A percentile compares a stretch with the other conserved stretches of the same genome.
These are phyloP conservation scores for Sylvietta virens DNA, from an alignment of 2,113 vertebrate genomes.

Conservation along the genomic window DNA sequence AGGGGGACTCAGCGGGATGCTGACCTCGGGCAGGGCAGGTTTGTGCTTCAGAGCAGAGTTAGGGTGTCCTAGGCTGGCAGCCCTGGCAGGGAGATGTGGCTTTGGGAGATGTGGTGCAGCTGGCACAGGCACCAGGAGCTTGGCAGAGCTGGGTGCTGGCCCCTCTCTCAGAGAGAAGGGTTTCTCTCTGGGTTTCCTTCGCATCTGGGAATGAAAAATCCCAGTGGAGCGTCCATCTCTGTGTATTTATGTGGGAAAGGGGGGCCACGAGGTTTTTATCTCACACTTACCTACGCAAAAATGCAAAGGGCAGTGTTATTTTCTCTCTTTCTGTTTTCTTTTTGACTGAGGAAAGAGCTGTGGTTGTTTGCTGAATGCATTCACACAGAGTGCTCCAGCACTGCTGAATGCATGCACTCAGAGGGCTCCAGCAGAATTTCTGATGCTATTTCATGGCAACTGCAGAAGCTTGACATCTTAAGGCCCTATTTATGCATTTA, in stretches of 20 bases:
- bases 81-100: background rate
- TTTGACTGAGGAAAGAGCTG: background rate
- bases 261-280: background rate
- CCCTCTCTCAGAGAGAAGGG: background rate
- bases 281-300: background rate
- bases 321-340: background rate
- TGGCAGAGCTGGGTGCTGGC: background rate
- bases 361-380: background rate
- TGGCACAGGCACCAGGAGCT: background rate
- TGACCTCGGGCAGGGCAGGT: fast-evolving
- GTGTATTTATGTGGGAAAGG: background rate
- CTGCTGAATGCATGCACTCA: background rate
- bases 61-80: background rate
- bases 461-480: background rate
- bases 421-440: background rate
- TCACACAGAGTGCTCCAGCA: background rate
- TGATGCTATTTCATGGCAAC: background rate
- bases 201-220: background rate
- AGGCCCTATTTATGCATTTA: background rate
- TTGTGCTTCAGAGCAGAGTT: background rate
- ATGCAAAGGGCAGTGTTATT: background rate
- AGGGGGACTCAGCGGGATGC: background rate
- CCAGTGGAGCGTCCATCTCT: background rate
- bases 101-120: background rate
- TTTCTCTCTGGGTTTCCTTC: background rate